phyloP scores from a whole-genome alignment of 92 coral and sea anemone species.

The Micromussa lordhowensis region DNA sequence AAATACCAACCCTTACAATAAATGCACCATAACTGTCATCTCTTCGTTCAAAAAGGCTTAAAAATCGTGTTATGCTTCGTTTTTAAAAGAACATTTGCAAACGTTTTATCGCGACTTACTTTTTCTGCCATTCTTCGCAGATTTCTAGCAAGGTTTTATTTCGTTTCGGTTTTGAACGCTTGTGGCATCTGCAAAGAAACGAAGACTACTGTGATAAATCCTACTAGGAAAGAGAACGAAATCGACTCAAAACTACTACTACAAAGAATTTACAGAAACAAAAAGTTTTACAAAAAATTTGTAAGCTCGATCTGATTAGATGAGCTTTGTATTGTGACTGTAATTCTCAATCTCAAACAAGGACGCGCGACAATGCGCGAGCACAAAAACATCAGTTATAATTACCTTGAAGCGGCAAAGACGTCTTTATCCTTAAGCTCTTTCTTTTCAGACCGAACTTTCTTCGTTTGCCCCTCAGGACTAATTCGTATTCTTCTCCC shows the following conservation, averaged over 20 bases:
- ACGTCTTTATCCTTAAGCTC: slow-evolving; percentile 8
- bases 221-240: neutral
- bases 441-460: slow-evolving; percentile 4
- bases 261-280: neutral
- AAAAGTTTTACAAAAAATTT: neutral
- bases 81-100: neutral
- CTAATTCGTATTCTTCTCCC: slow-evolving; percentile 6
- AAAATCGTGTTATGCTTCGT: too few relatives aligned
- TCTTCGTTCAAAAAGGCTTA: too few relatives aligned
- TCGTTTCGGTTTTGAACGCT: slow-evolving; percentile 25
- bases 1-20: too few relatives aligned
- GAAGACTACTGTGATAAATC: neutral
- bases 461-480: slow-evolving; percentile 15
- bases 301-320: neutral
- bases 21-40: too few relatives aligned
- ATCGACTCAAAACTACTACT: too few relatives aligned
- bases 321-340: neutral
- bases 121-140: slow-evolving; percentile 60
- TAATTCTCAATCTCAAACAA: neutral
- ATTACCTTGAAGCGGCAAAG: slow-evolving; percentile 11
- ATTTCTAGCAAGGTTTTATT: slow-evolving; percentile 56
- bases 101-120: slow-evolving; percentile 14
- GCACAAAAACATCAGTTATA: too few relatives aligned
- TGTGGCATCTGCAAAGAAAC: slow-evolving; percentile 18
- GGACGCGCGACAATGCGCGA: neutral